A percentile compares a stretch with the other conserved stretches of the same genome.
Conservation (phyloP, 1,140 invertebrate genomes). For the Drosophila saltans region DNA sequence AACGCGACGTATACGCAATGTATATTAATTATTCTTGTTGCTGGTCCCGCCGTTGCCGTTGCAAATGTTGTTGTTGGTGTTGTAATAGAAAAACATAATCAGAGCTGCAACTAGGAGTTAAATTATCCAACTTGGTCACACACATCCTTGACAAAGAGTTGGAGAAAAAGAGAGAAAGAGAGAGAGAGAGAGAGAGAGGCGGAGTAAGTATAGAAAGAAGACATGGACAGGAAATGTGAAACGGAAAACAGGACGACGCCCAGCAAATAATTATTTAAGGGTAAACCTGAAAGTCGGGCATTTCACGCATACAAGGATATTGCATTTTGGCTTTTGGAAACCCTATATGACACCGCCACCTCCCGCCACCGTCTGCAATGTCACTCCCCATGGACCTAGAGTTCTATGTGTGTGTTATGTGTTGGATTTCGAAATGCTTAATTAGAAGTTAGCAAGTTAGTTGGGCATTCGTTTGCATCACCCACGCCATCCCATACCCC, state of each 20-base stretch:
- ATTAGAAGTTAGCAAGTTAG: conserved; percentile 22
- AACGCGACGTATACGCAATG: conserved; percentile 56
- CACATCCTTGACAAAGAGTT: not conserved
- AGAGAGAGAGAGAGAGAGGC: not conserved
- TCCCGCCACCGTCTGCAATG: too few species aligned
- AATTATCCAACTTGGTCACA: conserved; percentile 14
- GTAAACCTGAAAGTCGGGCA: conserved; percentile 12
- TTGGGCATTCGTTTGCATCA: not conserved
- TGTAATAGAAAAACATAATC: conserved; percentile 17
- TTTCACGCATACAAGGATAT: conserved; percentile 15
- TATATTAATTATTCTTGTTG: conserved; percentile 46
- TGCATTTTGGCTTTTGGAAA: conserved; percentile 18
- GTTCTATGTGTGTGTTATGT: not conserved
- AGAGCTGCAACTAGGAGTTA: conserved; percentile 1
- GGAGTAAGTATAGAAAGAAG: not conserved
- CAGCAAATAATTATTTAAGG: conserved; percentile 16
- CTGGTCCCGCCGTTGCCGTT: not conserved
- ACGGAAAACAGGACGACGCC: conserved; percentile 10
- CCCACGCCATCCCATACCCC: not conserved
- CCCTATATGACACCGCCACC: not conserved
- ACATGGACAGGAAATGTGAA: conserved; percentile 1
- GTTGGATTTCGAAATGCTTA: conserved; percentile 8
- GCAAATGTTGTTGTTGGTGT: conserved; percentile 6
- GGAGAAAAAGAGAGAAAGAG: not conserved
- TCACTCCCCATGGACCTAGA: not conserved